Percentiles rank a stretch among this genome's conserved stretches.
Conservation (phyloP, 2,888 invertebrate genomes). For the Spisula subtruncata region DNA sequence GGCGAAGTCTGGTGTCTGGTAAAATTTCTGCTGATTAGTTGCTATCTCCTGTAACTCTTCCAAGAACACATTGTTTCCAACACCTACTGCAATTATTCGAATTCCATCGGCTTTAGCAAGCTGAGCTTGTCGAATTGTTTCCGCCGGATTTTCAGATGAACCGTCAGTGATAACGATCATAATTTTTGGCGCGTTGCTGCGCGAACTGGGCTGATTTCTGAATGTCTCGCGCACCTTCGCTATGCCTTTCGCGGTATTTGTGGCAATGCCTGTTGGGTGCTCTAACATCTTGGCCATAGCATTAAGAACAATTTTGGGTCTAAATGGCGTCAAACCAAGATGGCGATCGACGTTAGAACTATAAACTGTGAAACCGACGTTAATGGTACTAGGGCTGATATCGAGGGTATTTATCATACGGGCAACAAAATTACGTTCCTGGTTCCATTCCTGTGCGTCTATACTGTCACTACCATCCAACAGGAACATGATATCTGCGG, state of each 20-base stretch:
- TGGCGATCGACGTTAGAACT: constrained; percentile 79
- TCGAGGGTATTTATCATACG: constrained; percentile 78
- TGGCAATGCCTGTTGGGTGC: constrained; percentile 74
- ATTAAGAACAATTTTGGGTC: constrained; percentile 72
- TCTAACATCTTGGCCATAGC: constrained; percentile 65
- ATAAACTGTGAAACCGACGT: constrained; percentile 79
- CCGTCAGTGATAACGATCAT: constrained; percentile 83
- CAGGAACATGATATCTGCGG: constrained; percentile 81
- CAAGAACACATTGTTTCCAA: constrained; percentile 78
- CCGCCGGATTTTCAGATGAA: constrained; percentile 77
- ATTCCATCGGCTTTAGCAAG: constrained; percentile 76
- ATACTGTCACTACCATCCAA: constrained; percentile 83
- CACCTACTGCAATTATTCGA: constrained; percentile 79
- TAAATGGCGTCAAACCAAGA: constrained; percentile 75
- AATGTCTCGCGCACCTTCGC: constrained; percentile 70
- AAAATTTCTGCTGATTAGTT: constrained; percentile 73
- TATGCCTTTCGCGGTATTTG: constrained; percentile 75
- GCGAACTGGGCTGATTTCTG: constrained; percentile 63
- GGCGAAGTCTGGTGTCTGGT: constrained; percentile 77
- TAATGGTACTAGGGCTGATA: constrained; percentile 72
- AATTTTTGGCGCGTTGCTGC: constrained; percentile 75
- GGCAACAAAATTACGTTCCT: constrained; percentile 76
- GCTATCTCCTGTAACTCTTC: constrained; percentile 80
- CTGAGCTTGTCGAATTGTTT: constrained; percentile 77
- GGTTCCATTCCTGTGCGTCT: constrained; percentile 76